Percentiles rank a stretch among this genome's conserved stretches.
Evolutionary conservation across 1,140 invertebrate species (phyloP).

Genomic region (Thereuonema tuberculata): DNA sequence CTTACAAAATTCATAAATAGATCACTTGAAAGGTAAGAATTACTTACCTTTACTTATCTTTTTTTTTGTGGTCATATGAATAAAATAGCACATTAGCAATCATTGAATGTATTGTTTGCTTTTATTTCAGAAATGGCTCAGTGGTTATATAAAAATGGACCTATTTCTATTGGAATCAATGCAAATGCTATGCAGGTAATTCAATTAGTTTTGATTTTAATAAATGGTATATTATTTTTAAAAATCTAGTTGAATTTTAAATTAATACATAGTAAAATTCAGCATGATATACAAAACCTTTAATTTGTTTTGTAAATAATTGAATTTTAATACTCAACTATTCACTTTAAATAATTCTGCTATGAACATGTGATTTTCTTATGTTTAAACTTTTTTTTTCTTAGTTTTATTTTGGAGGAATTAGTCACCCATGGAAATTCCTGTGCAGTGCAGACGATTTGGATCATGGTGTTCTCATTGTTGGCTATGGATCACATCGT

Average conservation of each 20-base stretch:
- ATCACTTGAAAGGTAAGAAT: too few species aligned
- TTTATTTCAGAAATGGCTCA: constrained; percentile 59
- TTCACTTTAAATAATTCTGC: background rate
- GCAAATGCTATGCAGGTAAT: constrained; percentile 86
- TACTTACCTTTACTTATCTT: too few species aligned
- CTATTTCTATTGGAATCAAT: constrained; percentile 94
- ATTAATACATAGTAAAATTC: too few species aligned
- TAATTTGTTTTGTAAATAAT: too few species aligned
- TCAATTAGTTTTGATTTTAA: too few species aligned
- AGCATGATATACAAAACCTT: too few species aligned
- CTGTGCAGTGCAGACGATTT: constrained; percentile 64
- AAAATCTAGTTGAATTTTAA: constrained; percentile 1
- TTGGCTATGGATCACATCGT: constrained; percentile 72
- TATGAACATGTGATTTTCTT: too few species aligned
- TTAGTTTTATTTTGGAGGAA: constrained; percentile 87
- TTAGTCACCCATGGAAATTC: constrained; percentile 84
- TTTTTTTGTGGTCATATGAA: too few species aligned
- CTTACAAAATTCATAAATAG: too few species aligned
- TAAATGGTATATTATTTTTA: too few species aligned
- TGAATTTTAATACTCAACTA: background rate
- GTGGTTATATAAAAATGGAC: constrained; percentile 82
- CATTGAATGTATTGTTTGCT: too few species aligned
- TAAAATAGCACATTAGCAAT: too few species aligned
- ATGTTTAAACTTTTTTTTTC: constrained; percentile 16
- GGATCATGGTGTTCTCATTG: constrained; percentile 86